Conservation (phyloP, 1,140 invertebrate species). For the Apocrypta bakeri region DNA sequence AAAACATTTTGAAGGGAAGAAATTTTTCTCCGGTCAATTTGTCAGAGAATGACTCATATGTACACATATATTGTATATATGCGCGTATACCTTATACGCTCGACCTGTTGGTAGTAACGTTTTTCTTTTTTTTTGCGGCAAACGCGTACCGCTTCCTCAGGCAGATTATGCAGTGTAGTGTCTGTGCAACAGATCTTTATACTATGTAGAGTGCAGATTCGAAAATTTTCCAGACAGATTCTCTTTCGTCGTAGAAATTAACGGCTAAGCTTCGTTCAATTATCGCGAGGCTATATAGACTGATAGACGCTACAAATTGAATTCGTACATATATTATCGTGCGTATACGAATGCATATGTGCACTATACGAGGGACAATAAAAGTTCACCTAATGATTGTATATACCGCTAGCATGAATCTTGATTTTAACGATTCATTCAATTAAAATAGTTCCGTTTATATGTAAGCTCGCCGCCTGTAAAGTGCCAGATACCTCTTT, state of each 20-base stretch:
- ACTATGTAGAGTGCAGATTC: neutral
- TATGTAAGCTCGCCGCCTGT: neutral
- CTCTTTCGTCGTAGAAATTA: neutral
- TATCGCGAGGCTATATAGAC: too few species aligned
- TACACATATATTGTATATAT: too few species aligned
- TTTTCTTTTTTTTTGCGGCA: slow-evolving; percentile 5
- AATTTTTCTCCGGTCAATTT: too few species aligned
- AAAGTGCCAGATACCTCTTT: neutral
- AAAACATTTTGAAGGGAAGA: too few species aligned
- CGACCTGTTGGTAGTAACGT: too few species aligned
- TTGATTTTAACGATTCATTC: neutral
- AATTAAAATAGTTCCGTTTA: neutral
- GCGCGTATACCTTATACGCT: too few species aligned
- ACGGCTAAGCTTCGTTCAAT: neutral
- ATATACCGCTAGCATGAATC: neutral
- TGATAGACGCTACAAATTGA: neutral
- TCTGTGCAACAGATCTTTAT: neutral
- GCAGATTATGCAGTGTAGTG: slow-evolving; percentile 7
- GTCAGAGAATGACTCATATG: too few species aligned
- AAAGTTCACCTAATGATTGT: neutral
- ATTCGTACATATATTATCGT: neutral
- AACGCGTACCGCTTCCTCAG: slow-evolving; percentile 18
- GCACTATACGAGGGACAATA: neutral
- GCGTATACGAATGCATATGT: neutral
- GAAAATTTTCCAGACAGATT: neutral